Base-by-base conservation (phyloP, 2,888 invertebrate genomes). In the Orchesella flavescens region DNA sequence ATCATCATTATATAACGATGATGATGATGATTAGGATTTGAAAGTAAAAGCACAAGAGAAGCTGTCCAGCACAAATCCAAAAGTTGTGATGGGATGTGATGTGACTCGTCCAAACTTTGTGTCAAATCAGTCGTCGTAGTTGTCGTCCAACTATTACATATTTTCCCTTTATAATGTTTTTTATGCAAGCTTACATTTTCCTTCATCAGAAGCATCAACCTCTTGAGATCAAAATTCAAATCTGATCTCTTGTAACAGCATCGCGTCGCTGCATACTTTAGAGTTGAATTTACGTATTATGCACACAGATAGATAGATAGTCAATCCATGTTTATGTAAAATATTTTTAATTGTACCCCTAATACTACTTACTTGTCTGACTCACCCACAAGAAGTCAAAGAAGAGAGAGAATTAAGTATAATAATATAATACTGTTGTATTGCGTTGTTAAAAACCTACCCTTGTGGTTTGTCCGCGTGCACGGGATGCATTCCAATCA, bases 401-500 rank as follows among this genome's bases (percentile, higher is more conserved):
- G 19, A 23, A 72, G 44, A 19, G 44, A 55, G 74, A 17, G 57
- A 24, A 46, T 53, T 53, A 69, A 69, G 7, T 17, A 66, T 34
- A 49, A 21, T 17, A 53, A 53, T 23, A 46, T 53, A 69, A 69
- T 69, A 69, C 13, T 13, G 44, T 7, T 44, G n/a, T n/a, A n/a
- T n/a, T n/a, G n/a, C 7, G 68, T 53, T 69, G 69, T 23, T 53
- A 12, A 53, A 69, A 69, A 69, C 12, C 23, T 21, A 44, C 44
- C 34, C 66, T 53, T 2, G 17, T 59, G 1, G 17, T 19, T 46
- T 69, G 44, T 43, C 46, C 69, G 69, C 49, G 69, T 69, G 69
- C 69, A 69, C 53, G 69, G 69, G 53, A 74, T 80, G 68, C 73
- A 80, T 80, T 80, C 80, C 80, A 74, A 80, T 80, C 65, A 74